phyloP scores from a whole-genome alignment of 2,888 invertebrate species.

The Campoplex capitator region DNA sequence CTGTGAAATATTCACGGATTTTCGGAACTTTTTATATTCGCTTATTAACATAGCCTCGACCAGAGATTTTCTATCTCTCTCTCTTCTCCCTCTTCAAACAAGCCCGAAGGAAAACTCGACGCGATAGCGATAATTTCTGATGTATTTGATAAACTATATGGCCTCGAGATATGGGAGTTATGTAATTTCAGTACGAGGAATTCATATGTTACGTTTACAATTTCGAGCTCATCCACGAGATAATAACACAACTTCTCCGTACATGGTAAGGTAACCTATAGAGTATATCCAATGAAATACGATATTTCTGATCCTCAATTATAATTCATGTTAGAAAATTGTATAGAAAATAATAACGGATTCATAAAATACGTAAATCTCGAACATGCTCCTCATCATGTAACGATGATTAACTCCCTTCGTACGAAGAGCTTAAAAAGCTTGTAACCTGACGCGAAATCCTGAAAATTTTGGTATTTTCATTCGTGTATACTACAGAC shows the following conservation, averaged over 20 bases:
- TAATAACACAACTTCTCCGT: neutral
- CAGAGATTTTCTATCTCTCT: neutral
- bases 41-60: conserved; percentile 52
- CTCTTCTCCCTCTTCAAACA: neutral
- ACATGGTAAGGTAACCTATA: neutral
- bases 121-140: conserved; percentile 53
- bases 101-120: conserved; percentile 40
- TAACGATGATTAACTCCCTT: neutral
- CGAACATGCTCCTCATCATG: neutral
- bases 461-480: neutral
- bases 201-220: conserved; percentile 37
- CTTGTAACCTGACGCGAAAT: neutral
- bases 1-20: neutral
- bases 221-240: conserved; percentile 42
- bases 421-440: neutral
- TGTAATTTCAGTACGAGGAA: conserved; percentile 40
- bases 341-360: neutral
- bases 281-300: neutral
- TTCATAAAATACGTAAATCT: neutral
- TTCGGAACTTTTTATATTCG: conserved; percentile 55
- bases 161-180: neutral
- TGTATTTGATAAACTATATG: neutral
- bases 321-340: neutral
- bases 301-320: neutral
- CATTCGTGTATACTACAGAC: neutral